Conservation (phyloP, 1,140 invertebrate genomes). For the Pantala flavescens region DNA sequence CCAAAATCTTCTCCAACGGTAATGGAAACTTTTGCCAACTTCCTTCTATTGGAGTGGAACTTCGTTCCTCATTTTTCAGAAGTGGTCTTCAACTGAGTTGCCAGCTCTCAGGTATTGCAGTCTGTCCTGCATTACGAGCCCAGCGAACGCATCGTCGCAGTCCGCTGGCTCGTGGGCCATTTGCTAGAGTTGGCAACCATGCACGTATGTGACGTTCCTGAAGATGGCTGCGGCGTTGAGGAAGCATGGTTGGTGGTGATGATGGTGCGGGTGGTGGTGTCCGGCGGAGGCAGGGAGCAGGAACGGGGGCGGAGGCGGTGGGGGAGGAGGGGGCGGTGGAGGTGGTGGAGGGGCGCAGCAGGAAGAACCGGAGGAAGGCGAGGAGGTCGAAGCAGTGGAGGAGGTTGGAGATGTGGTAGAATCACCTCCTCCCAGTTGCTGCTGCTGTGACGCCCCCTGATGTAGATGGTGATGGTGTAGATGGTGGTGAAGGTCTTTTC, state of each 20-base stretch:
- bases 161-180: background rate
- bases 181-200: conserved; percentile 53
- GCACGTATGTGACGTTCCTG: conserved; percentile 60
- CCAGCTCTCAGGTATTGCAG: background rate
- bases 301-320: background rate
- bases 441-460: conserved; percentile 28
- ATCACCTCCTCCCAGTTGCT: conserved; percentile 8
- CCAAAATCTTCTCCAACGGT: too few relatives aligned
- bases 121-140: background rate
- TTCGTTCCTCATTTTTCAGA: background rate
- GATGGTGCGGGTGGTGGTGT: conserved; percentile 37
- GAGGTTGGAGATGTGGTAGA: conserved; percentile 24
- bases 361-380: background rate
- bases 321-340: background rate
- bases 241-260: conserved; percentile 29
- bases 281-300: conserved; percentile 30
- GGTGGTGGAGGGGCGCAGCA: conserved; percentile 8
- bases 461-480: conserved; percentile 32
- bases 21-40: too few relatives aligned
- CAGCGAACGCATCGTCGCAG: background rate
- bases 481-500: background rate
- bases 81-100: background rate
- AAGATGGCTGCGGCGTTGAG: conserved; percentile 55
- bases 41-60: too few relatives aligned
- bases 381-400: conserved; percentile 33